Base-by-base conservation (phyloP, 2,113 vertebrate genomes). In the Strigops habroptila region DNA sequence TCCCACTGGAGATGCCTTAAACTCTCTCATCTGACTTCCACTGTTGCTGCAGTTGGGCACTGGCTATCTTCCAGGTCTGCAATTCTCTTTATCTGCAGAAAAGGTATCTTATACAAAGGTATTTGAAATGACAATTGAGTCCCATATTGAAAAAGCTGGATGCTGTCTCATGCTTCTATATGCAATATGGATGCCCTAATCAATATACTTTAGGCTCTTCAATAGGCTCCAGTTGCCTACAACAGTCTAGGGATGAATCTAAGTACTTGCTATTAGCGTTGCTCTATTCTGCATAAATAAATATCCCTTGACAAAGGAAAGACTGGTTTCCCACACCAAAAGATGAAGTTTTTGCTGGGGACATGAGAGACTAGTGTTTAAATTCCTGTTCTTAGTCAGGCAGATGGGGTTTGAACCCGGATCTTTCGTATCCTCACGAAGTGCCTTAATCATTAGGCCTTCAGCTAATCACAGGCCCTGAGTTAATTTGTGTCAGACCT, bases 341-440 rank as follows among this genome's bases (percentile, higher is more conserved):
- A 74, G 7, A 8, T 78, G 46, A 77, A 75, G 14, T 59, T 9
- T 68, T 84, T 89, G 10, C 68, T 92, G 55, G n/a, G 24, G 12
- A 37, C 0, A 0, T 51, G 62, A 77, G n/a, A 76, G 5, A 14
- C 25, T 28, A 31, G 30, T 9, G 4, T 64, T 81, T 82, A 75
- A 82, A 89, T 69, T 86, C 31, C 77, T 81, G 43, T 1, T 59
- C 53, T 84, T 86, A 64, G 76, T 51, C 62, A 48, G 46, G 43
- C 43, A 92, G 46, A 44, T 30, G 16, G 77, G 39, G 18, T 71
- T 92, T 86, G 77, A 91, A 83, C 41, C 2, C 1, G 13, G 14
- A 44, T 89, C 39, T 84, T 68, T 65, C 39, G 64, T 49, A 82
- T 95, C 70, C 84, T 91, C 83, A 92, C 91, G 89, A 96, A 92